Conservation (phyloP, 2,888 invertebrate species). For the Lasius fuliginosus region DNA sequence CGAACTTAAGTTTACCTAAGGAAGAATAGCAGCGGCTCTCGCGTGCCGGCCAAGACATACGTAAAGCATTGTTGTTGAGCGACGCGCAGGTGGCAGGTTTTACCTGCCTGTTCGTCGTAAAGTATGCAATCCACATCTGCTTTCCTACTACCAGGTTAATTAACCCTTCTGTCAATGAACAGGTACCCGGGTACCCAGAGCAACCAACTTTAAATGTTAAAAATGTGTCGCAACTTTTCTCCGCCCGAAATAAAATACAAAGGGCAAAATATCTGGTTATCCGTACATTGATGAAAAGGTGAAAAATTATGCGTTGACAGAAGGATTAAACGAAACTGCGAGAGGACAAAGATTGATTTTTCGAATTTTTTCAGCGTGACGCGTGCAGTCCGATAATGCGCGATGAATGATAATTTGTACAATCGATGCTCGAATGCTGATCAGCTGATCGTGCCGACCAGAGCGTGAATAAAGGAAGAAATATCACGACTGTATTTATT, state of each 20-base stretch:
- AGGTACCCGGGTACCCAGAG: too few species aligned
- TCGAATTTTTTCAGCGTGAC: not conserved
- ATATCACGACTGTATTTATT: not conserved
- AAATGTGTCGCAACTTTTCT: too few species aligned
- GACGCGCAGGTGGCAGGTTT: constrained; percentile 53
- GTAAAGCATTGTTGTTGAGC: constrained; percentile 47
- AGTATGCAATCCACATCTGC: constrained; percentile 65
- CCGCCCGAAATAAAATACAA: too few species aligned
- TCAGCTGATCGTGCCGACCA: not conserved
- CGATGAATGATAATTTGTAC: constrained; percentile 13
- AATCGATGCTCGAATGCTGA: constrained; percentile 1
- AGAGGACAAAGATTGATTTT: constrained; percentile 32
- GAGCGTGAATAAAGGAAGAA: not conserved
- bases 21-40: not conserved
- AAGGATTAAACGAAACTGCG: constrained; percentile 52
- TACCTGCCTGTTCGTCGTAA: constrained; percentile 49
- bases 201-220: too few species aligned
- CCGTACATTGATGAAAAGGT: too few species aligned
- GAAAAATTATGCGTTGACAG: too few species aligned
- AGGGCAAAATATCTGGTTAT: too few species aligned
- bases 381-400: not conserved
- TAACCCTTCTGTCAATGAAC: not conserved
- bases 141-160: constrained; percentile 59
- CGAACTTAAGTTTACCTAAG: constrained; percentile 35
- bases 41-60: constrained; percentile 52